Base-by-base conservation (phyloP, 2,888 invertebrate species). In the Oeneis ivallda region DNA sequence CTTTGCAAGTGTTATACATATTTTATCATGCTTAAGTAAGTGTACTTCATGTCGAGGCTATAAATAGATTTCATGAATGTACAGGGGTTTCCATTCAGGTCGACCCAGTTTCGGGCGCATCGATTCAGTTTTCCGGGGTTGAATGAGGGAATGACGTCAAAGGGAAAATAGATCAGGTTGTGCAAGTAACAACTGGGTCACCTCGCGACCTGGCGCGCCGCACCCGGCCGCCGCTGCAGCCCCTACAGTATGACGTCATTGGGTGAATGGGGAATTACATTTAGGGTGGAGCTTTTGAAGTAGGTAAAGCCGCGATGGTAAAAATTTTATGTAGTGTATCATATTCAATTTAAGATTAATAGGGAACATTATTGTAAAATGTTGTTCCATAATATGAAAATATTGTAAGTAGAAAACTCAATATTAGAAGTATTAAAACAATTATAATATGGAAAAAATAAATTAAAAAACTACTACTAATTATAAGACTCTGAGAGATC, bases 91-190 rank as follows among this genome's bases (percentile, higher is more conserved):
- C 80, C 89, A 90, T 90, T 91, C 86, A 90, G 81, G 74, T 78
- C 83, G 89, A 84, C 90, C 89, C 80, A 87, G 83, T 85, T 88
- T 77, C 71, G 78, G 26, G 77, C 79, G 82, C 88, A 88, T 90
- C 87, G 90, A 89, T 90, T 90, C 86, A 88, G 75, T 78, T 82
- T 71, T 76, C 76, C 80, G 83, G 85, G 85, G 83, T 89, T 89
- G 89, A 91, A 89, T 89, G 85, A 71, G 79, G 78, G 67, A 79
- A 72, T 92, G 92, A 92, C 92, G 91, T 92, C 90, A 92, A 82
- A 75, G 77, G 63, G 83, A 79, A 88, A 87, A 82, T 88, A 81
- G 87, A 79, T 75, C 86, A 87, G 85, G 84, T 79, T 86, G 85
- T 87, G 87, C 86, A 87, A 83, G 82, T 71, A 68, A 63, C 73